Evolutionary conservation across 2,113 vertebrate species (phyloP).

Genomic region (Ia io): DNA sequence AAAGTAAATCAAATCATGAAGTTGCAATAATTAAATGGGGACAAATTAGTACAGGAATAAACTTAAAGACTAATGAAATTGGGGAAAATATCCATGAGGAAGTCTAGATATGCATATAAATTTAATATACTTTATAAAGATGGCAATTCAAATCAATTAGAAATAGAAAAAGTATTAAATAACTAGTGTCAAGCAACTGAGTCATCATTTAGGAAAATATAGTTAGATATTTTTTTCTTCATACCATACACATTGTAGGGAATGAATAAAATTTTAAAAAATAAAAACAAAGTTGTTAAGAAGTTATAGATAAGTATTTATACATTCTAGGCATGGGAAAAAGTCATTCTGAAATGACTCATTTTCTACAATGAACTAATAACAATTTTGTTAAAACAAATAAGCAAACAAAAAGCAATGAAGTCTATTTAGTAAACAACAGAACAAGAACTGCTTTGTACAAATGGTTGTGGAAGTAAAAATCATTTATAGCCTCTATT

Average conservation of each 20-base stretch:
- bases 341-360: neutral
- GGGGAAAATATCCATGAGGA: neutral
- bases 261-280: neutral
- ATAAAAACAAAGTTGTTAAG: neutral
- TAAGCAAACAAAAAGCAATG: neutral
- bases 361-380: neutral
- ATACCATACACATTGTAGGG: neutral
- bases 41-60: neutral
- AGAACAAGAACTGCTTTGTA: neutral
- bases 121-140: constrained; percentile 15
- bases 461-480: neutral
- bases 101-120: neutral
- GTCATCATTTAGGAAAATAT: neutral
- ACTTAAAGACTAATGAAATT: neutral
- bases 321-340: neutral
- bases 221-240: neutral
- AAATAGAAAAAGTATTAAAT: neutral
- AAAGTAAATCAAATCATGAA: constrained; percentile 53
- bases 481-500: neutral
- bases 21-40: constrained; percentile 34
- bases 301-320: neutral
- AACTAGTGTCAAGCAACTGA: neutral
- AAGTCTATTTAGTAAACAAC: neutral
- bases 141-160: constrained; percentile 1
- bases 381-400: neutral